Conservation (phyloP, 2,113 vertebrate species). For the Zootoca vivipara region DNA sequence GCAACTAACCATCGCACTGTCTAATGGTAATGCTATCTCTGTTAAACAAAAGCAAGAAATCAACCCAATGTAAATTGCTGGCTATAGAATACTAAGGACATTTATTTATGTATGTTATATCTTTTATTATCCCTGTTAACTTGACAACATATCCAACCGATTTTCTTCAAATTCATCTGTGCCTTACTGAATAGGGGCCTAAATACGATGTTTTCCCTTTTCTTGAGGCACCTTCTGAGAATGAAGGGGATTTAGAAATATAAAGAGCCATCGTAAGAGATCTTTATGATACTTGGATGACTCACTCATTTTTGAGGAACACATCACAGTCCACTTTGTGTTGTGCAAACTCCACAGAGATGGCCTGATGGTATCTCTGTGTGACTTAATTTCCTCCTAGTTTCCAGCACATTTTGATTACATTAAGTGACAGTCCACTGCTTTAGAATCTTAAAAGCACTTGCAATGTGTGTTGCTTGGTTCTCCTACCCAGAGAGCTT, state of each 20-base stretch:
- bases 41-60: no score
- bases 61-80: not conserved
- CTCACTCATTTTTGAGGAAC: not conserved
- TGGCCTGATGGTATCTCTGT: not conserved
- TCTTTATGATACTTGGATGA: not conserved
- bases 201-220: not conserved
- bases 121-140: no score
- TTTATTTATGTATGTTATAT: not conserved
- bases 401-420: constrained; percentile 2
- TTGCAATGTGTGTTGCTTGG: not conserved
- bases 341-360: not conserved
- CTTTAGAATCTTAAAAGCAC: not conserved
- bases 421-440: not conserved
- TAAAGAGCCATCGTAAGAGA: not conserved
- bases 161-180: not conserved
- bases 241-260: not conserved
- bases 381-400: not conserved
- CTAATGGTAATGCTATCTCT: no score
- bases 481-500: not conserved
- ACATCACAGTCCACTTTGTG: not conserved
- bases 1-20: no score
- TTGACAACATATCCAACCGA: not conserved
- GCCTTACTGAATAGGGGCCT: not conserved
- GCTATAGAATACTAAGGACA: not conserved
- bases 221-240: not conserved